Evolutionary conservation across 2,888 invertebrate species (phyloP).

Genomic region (Pycnomerus fuliginosus): DNA sequence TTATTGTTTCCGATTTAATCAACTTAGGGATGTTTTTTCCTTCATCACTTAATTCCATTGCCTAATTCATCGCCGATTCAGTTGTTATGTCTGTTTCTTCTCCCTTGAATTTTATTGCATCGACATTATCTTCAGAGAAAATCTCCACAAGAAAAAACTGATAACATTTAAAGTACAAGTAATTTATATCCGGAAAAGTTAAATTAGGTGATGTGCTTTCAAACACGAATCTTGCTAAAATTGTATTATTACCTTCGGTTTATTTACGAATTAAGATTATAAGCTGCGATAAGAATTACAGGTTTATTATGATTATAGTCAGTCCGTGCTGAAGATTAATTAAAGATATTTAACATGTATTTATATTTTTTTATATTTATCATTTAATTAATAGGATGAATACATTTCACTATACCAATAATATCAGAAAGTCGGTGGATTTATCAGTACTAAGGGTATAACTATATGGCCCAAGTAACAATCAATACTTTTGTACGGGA

Average conservation of each 20-base stretch:
- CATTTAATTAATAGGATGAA: too few relatives aligned
- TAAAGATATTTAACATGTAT: too few relatives aligned
- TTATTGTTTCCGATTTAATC: conserved; percentile 46
- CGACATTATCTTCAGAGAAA: neutral
- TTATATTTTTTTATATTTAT: too few relatives aligned
- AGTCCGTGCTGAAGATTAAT: too few relatives aligned
- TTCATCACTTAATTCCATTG: conserved; percentile 36
- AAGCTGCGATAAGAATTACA: conserved; percentile 12
- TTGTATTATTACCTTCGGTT: conserved; percentile 21
- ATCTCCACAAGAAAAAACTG: neutral
- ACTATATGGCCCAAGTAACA: too few relatives aligned
- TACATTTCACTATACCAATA: too few relatives aligned
- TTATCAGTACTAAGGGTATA: too few relatives aligned
- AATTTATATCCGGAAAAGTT: conserved; percentile 22
- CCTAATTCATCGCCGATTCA: conserved; percentile 24
- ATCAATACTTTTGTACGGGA: too few relatives aligned
- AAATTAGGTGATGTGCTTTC: conserved; percentile 20
- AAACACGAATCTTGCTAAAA: conserved; percentile 20
- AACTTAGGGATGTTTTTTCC: conserved; percentile 38
- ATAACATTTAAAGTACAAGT: conserved; percentile 1
- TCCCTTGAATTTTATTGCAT: conserved; percentile 21
- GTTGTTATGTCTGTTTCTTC: conserved; percentile 19
- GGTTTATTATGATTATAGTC: neutral
- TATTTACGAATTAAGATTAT: conserved; percentile 20
- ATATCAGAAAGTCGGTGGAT: too few relatives aligned